These are phyloP conservation scores for Araneus ventricosus DNA, from an alignment of 1,140 invertebrate genomes.

Conservation along the genomic window DNA sequence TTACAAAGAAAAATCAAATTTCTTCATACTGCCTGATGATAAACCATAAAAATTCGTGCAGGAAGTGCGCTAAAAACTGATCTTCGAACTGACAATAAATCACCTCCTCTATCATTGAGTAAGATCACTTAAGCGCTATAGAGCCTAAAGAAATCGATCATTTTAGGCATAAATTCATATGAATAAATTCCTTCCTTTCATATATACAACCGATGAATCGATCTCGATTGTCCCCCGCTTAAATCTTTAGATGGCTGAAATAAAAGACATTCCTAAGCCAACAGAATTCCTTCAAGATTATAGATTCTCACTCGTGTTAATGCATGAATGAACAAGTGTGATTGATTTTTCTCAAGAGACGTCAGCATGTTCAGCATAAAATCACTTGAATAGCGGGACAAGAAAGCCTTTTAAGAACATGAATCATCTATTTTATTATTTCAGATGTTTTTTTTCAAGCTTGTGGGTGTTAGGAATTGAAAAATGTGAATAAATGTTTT, in stretches of 20 bases:
- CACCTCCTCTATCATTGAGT: neutral
- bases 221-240: neutral
- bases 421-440: neutral
- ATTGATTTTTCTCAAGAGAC: slow-evolving; percentile 7
- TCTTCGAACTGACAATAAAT: neutral
- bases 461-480: too few relatives aligned
- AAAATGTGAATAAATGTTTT: too few relatives aligned
- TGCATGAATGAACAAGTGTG: slow-evolving; percentile 4
- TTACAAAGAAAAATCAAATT: neutral
- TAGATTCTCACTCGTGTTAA: neutral
- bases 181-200: neutral
- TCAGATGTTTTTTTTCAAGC: neutral
- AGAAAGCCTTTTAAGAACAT: neutral
- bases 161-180: neutral
- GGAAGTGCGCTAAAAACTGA: neutral
- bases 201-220: neutral
- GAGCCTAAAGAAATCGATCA: neutral
- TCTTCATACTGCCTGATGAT: neutral
- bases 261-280: neutral
- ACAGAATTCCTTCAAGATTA: slow-evolving; percentile 5
- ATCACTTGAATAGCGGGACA: neutral
- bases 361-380: neutral
- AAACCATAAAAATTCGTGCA: neutral
- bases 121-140: slow-evolving; percentile 8
- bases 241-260: neutral